Evolutionary conservation across 2,797 vertebrate species (phyloP).

Genomic region (Coregonus sp.): DNA sequence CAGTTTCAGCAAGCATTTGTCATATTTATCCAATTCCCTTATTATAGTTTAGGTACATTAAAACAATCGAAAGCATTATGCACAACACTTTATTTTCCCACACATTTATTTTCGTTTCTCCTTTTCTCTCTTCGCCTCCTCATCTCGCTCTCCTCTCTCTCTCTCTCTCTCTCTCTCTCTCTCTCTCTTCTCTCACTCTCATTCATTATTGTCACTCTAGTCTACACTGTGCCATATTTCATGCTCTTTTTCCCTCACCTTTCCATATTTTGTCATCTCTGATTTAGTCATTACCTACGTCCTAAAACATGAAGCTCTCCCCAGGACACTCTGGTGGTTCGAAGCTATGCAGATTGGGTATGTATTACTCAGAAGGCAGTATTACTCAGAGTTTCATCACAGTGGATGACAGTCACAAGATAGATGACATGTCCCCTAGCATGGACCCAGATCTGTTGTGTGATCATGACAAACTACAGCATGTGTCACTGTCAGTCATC

Average conservation of each 20-base stretch:
- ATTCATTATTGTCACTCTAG: not conserved
- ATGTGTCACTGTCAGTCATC: conserved; percentile 38
- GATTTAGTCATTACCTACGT: not conserved
- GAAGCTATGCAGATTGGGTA: not conserved
- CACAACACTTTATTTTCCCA: no score
- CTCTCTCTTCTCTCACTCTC: not conserved
- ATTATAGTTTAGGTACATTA: no score
- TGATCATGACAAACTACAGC: conserved; percentile 46
- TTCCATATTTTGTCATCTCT: not conserved
- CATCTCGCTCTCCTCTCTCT: no score
- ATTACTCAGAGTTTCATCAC: not conserved
- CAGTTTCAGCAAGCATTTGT: no score
- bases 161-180: conserved; percentile 6
- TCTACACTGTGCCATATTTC: not conserved
- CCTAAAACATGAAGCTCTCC: not conserved
- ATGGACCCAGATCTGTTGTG: conserved; percentile 23
- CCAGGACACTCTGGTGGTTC: no score
- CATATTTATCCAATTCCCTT: no score
- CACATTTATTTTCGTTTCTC: no score
- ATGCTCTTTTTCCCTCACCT: not conserved
- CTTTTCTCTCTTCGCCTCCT: no score
- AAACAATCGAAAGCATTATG: no score
- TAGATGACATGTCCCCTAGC: conserved; percentile 26
- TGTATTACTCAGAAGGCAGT: not conserved
- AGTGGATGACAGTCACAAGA: conserved; percentile 29